These are phyloP conservation scores for Microplitis deprimator DNA, from an alignment of 2,888 invertebrate genomes.

Conservation along the genomic window DNA sequence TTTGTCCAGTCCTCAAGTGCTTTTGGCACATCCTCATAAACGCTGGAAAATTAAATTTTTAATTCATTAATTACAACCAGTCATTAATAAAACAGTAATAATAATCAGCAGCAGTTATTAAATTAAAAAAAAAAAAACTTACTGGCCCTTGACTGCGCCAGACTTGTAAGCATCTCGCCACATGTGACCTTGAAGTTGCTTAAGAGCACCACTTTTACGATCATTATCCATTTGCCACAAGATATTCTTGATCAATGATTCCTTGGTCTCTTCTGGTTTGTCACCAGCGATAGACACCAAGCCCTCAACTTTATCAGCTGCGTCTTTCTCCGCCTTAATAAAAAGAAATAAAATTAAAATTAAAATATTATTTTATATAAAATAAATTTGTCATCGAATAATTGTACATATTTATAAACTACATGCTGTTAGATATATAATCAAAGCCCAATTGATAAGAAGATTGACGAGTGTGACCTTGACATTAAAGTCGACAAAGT, in stretches of 20 bases:
- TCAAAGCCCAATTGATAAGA: not conserved
- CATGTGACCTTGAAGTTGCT: constrained; percentile 91
- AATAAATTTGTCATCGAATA: not conserved
- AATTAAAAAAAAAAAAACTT: constrained; percentile 72
- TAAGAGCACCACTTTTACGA: constrained; percentile 85
- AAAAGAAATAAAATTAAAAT: constrained; percentile 35
- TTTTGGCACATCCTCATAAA: constrained; percentile 88
- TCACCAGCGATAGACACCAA: constrained; percentile 74
- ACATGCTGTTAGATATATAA: not conserved
- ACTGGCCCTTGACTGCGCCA: constrained; percentile 90
- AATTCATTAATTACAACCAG: not conserved
- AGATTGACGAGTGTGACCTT: not conserved
- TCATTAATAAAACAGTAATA: constrained; percentile 6
- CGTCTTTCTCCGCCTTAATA: constrained; percentile 73
- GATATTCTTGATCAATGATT: constrained; percentile 80
- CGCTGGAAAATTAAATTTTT: constrained; percentile 74
- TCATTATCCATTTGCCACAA: constrained; percentile 87
- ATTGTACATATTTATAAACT: not conserved
- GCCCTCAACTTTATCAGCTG: constrained; percentile 75
- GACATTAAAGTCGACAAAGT: not conserved
- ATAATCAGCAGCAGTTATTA: not conserved
- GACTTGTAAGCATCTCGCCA: constrained; percentile 88
- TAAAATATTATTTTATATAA: not conserved
- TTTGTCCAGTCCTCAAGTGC: constrained; percentile 83
- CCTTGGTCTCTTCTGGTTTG: constrained; percentile 75